Conservation (phyloP, 2,797 vertebrate species). For the Platalea minor region DNA sequence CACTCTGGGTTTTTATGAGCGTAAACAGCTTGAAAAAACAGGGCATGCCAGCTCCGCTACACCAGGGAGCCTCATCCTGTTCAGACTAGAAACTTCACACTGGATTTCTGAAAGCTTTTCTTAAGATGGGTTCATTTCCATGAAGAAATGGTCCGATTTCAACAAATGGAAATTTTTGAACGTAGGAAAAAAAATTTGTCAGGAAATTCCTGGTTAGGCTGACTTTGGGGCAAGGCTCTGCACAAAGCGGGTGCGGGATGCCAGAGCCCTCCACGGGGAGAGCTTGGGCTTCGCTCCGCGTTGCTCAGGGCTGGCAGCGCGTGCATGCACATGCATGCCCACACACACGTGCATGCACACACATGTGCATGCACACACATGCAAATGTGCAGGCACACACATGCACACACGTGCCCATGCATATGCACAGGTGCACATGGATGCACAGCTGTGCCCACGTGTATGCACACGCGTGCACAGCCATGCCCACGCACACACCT, state of each 20-base stretch:
- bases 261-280: neutral
- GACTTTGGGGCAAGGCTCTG: neutral
- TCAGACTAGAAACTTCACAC: neutral
- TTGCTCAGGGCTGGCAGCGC: neutral
- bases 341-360: no score
- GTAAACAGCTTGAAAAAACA: slow-evolving; percentile 39
- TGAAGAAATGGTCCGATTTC: neutral
- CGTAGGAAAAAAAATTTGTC: neutral
- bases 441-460: no score
- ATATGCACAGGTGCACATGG: no score
- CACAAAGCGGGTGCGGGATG: neutral
- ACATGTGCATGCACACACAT: no score
- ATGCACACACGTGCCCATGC: no score
- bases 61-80: slow-evolving; percentile 57
- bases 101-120: neutral
- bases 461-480: neutral
- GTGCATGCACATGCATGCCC: no score
- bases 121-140: slow-evolving; percentile 7
- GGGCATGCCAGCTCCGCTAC: slow-evolving; percentile 1
- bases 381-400: no score
- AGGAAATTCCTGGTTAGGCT: slow-evolving; percentile 31
- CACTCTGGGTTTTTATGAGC: slow-evolving; percentile 32
- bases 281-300: rapidly evolving
- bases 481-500: rapidly evolving
- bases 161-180: neutral